phyloP scores from a whole-genome alignment of 2,113 vertebrate genomes.

The Bostrychus sinensis region DNA sequence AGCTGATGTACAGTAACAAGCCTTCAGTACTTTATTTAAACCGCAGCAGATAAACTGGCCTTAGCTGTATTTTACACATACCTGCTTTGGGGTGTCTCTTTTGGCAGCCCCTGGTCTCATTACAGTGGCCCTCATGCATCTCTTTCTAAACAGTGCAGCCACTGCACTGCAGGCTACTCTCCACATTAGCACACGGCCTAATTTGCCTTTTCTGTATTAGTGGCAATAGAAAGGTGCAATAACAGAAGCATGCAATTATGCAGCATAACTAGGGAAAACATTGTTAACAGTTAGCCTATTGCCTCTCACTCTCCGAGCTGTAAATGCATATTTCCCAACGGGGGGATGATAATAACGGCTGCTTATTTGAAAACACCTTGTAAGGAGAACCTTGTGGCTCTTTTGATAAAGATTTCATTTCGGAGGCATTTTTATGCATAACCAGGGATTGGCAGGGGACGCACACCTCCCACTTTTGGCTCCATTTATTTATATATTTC shows the following conservation, averaged over 20 bases:
- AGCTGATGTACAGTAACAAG: not conserved
- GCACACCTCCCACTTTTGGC: conserved; percentile 51
- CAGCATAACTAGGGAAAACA: conserved; percentile 79
- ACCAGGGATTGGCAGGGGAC: conserved; percentile 72
- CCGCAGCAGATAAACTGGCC: conserved; percentile 24
- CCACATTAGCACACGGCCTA: conserved; percentile 71
- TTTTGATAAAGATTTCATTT: conserved; percentile 80
- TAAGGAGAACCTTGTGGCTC: conserved; percentile 80
- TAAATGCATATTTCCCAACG: conserved; percentile 80
- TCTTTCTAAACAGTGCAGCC: conserved; percentile 69
- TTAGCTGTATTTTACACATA: conserved; percentile 25
- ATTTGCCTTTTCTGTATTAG: conserved; percentile 75
- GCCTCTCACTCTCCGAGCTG: conserved; percentile 71
- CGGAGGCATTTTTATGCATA: conserved; percentile 76
- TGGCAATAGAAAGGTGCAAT: conserved; percentile 75
- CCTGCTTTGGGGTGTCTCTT: conserved; percentile 37
- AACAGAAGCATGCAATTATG: conserved; percentile 80
- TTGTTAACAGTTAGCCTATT: conserved; percentile 78
- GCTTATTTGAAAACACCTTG: conserved; percentile 83
- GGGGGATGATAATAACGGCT: conserved; percentile 76
- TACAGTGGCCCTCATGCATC: conserved; percentile 68
- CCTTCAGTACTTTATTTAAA: conserved; percentile 18
- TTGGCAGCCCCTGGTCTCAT: conserved; percentile 53
- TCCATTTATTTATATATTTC: conserved; percentile 54
- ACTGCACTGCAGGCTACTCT: conserved; percentile 70